phyloP scores from a whole-genome alignment of 2,888 invertebrate genomes.

The Bimastos eiseni region DNA sequence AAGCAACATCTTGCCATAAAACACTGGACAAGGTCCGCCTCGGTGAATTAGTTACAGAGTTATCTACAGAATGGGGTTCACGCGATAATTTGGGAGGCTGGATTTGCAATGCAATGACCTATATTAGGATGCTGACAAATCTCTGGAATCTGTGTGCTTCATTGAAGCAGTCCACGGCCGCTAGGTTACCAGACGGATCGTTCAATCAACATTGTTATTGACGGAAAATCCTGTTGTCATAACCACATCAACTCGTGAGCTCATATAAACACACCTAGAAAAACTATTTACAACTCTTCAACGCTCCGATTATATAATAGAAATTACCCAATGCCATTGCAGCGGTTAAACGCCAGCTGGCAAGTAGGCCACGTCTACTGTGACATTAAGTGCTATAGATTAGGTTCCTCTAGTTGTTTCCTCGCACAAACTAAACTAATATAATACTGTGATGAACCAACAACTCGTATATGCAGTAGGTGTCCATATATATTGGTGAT shows the following conservation, averaged over 20 bases:
- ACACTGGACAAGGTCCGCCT: neutral
- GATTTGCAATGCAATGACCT: neutral
- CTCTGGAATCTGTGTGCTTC: neutral
- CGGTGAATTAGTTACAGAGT: neutral
- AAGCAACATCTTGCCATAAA: neutral
- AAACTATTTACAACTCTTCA: neutral
- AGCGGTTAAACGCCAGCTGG: neutral
- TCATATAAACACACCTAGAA: neutral
- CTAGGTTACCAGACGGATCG: neutral
- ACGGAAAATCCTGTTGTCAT: neutral
- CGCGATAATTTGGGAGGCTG: neutral
- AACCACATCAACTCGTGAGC: neutral
- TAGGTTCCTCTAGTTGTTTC: neutral
- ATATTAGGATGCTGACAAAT: neutral
- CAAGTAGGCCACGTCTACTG: neutral
- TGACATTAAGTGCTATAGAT: neutral
- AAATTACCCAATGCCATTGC: neutral
- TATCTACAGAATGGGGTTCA: neutral
- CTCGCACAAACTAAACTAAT: neutral
- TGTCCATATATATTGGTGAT: too few relatives aligned
- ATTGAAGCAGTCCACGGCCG: neutral
- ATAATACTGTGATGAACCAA: neutral
- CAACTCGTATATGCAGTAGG: too few relatives aligned
- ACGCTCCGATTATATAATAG: neutral
- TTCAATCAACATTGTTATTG: neutral